Conservation (phyloP, 2,888 invertebrate species). For the Meteorus colon region DNA sequence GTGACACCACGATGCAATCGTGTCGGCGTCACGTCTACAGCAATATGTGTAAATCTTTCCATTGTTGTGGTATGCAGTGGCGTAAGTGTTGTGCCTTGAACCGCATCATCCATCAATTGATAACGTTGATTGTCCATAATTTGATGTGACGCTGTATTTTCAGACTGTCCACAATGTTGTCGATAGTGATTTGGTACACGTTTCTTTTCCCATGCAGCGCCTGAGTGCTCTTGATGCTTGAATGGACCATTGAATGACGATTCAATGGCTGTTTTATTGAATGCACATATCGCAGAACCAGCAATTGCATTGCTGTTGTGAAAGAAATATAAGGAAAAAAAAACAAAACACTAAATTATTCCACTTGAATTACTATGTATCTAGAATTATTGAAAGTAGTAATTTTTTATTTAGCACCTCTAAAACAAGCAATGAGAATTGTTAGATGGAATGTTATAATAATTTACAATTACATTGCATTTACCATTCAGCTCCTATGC, state of each 20-base stretch:
- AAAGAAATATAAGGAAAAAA: slow-evolving; percentile 26
- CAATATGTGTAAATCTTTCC: slow-evolving; percentile 85
- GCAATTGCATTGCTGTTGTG: slow-evolving; percentile 84
- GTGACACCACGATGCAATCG: slow-evolving; percentile 82
- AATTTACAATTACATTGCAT: background rate
- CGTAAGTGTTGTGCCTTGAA: slow-evolving; percentile 82
- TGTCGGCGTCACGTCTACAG: slow-evolving; percentile 86
- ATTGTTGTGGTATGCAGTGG: slow-evolving; percentile 83
- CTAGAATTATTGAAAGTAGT: background rate
- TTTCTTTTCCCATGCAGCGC: slow-evolving; percentile 85
- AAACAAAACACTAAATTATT: slow-evolving; percentile 5
- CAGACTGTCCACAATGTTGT: slow-evolving; percentile 71
- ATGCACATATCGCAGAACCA: slow-evolving; percentile 94
- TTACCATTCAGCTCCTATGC: slow-evolving; percentile 28
- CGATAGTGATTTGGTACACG: slow-evolving; percentile 73
- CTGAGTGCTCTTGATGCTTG: slow-evolving; percentile 86
- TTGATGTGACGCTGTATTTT: slow-evolving; percentile 68
- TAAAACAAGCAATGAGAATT: slow-evolving; percentile 4
- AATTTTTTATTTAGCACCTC: slow-evolving; percentile 21
- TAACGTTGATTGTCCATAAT: slow-evolving; percentile 82
- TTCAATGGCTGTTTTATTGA: slow-evolving; percentile 87
- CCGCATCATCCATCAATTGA: slow-evolving; percentile 90
- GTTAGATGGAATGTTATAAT: background rate
- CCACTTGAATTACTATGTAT: slow-evolving; percentile 19
- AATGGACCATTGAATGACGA: slow-evolving; percentile 89